Evolutionary conservation across 1,140 invertebrate species (phyloP).

Genomic region (Zaprionus camerounensis): DNA sequence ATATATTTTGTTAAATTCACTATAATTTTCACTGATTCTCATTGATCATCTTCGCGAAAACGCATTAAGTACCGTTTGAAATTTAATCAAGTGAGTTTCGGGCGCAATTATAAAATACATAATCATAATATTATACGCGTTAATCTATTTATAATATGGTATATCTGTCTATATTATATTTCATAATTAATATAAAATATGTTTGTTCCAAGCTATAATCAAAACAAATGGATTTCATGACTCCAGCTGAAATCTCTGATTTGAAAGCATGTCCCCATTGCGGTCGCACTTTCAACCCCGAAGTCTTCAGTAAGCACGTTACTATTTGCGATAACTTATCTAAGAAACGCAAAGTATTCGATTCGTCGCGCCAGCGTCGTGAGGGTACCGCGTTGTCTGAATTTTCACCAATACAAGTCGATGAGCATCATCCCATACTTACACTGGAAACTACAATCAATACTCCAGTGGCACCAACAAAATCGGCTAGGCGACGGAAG

Average conservation of each 20-base stretch:
- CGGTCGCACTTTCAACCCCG: not conserved
- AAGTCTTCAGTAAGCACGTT: not conserved
- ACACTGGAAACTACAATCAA: no score
- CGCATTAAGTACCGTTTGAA: no score
- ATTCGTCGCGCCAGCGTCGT: conserved; percentile 6
- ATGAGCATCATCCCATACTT: not conserved
- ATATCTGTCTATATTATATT: not conserved
- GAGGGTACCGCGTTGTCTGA: not conserved
- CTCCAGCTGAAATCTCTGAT: not conserved
- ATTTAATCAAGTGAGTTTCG: no score
- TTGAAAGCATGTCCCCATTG: not conserved
- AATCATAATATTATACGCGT: no score
- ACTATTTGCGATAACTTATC: not conserved
- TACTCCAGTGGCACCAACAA: no score
- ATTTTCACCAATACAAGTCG: not conserved
- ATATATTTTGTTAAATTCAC: no score
- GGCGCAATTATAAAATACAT: no score
- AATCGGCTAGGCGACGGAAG: no score
- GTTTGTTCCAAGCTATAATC: no score
- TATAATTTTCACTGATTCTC: no score
- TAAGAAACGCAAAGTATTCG: conserved; percentile 5
- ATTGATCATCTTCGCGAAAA: no score
- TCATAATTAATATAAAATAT: no score
- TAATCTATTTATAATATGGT: not conserved
- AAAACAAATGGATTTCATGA: not conserved